A percentile compares a stretch with the other conserved stretches of the same genome.
These are phyloP conservation scores for Drosophila obscura DNA, from an alignment of 1,140 invertebrate species.

Conservation along the genomic window DNA sequence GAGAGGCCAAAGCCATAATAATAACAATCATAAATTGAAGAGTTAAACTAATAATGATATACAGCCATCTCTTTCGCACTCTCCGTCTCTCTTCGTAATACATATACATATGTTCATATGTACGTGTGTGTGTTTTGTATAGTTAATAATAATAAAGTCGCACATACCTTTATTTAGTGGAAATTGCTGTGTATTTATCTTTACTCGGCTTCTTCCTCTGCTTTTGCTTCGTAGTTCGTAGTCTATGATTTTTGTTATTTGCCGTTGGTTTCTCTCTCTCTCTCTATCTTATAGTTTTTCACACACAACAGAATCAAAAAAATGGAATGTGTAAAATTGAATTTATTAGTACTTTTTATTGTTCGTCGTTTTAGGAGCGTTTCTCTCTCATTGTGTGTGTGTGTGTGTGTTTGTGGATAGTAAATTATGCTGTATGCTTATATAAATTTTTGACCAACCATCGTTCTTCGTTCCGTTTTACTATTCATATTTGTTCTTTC, in stretches of 20 bases:
- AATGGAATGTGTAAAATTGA: constrained; percentile 72
- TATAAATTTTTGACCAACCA: constrained; percentile 32
- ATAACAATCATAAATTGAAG: constrained; percentile 82
- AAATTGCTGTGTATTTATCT: constrained; percentile 75
- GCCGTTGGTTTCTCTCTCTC: constrained; percentile 41
- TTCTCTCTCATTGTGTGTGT: constrained; percentile 5
- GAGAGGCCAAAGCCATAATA: constrained; percentile 50
- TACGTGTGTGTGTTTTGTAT: constrained; percentile 34
- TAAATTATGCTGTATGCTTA: constrained; percentile 43
- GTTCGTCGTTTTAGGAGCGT: constrained; percentile 20
- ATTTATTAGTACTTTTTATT: constrained; percentile 55
- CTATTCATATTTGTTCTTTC: constrained; percentile 31
- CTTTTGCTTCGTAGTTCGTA: constrained; percentile 23
- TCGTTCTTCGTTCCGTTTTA: constrained; percentile 11
- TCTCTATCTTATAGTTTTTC: constrained; percentile 65
- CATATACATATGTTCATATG: constrained; percentile 18
- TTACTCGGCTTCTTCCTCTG: constrained; percentile 52
- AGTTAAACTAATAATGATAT: constrained; percentile 80
- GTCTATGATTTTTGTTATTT: constrained; percentile 57
- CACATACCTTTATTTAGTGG: constrained; percentile 80
- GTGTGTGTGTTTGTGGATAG: constrained; percentile 23
- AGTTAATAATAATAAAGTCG: constrained; percentile 62
- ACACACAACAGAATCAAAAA: constrained; percentile 64
- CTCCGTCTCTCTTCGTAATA: constrained; percentile 36
- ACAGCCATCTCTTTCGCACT: constrained; percentile 17